Evolutionary conservation across 2,797 vertebrate species (phyloP).

Genomic region (Smutsia gigantea): DNA sequence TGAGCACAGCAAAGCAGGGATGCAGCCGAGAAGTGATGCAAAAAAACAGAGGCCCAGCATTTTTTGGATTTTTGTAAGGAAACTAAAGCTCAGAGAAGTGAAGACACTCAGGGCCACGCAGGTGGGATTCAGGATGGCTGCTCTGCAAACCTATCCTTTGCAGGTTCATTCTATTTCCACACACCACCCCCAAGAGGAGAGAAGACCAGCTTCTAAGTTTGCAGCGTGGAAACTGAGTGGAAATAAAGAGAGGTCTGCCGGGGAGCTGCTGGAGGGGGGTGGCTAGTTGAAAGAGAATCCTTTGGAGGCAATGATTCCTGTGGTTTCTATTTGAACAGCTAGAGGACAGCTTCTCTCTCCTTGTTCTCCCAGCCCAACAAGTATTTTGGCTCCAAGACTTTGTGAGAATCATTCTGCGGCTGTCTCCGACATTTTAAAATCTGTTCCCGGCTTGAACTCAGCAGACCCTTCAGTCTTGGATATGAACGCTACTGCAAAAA

Average conservation of each 20-base stretch:
- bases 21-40: background rate
- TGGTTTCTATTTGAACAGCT: conserved; percentile 33
- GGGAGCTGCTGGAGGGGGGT: background rate
- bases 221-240: background rate
- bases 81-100: background rate
- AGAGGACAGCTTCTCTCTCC: conserved; percentile 23
- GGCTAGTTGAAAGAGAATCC: background rate
- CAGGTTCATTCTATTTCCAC: background rate
- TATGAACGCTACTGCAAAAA: conserved; percentile 10
- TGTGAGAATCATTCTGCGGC: conserved; percentile 49
- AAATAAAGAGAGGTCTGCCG: background rate
- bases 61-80: too few relatives aligned
- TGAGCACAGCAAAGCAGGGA: background rate
- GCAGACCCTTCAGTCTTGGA: conserved; percentile 2
- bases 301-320: background rate
- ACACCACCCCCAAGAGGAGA: background rate
- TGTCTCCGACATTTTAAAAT: conserved; percentile 73
- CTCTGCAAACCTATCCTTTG: background rate
- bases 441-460: conserved; percentile 60
- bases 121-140: background rate
- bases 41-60: too few relatives aligned
- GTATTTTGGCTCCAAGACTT: conserved; percentile 51
- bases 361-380: conserved; percentile 45
- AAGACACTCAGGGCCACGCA: background rate
- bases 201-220: background rate